A percentile compares a stretch with the other conserved stretches of the same genome.
phyloP scores from a whole-genome alignment of 2,797 vertebrate species.

The Poecilia gillii region DNA sequence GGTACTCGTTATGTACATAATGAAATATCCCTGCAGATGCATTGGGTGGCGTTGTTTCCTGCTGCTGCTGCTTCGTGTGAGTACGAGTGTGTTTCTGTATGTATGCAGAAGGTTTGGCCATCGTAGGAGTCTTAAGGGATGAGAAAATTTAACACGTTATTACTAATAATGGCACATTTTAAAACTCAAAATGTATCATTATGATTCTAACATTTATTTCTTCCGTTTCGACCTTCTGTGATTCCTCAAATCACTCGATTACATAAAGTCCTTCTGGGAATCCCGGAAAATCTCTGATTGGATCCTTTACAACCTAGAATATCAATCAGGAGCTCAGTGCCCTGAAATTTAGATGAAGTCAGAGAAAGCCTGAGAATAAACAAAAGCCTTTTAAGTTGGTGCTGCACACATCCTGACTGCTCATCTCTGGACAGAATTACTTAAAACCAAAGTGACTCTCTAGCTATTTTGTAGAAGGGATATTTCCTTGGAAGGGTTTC shows the following conservation, averaged over 20 bases:
- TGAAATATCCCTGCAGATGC: conserved; percentile 83
- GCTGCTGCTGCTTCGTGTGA: conserved; percentile 13
- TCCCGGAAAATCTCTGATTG: background rate
- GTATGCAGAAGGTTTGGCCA: background rate
- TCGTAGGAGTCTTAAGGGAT: background rate
- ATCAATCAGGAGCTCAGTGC: background rate
- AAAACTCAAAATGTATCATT: background rate
- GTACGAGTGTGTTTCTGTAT: background rate
- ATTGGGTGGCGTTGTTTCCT: conserved; percentile 72
- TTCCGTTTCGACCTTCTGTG: background rate
- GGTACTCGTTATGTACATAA: conserved; percentile 85
- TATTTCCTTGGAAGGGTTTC: background rate
- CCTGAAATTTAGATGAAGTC: background rate
- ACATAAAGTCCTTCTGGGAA: background rate
- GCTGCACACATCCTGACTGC: background rate
- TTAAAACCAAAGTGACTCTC: background rate
- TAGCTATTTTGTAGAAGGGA: background rate
- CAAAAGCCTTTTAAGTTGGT: background rate
- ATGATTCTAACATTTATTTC: background rate
- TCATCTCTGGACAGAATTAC: background rate
- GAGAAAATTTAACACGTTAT: background rate
- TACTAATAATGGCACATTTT: background rate
- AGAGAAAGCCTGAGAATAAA: background rate
- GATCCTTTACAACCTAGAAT: background rate
- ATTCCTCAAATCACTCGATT: background rate